phyloP scores from a whole-genome alignment of 2,113 vertebrate genomes.

The Coregonus clupeaformis region DNA sequence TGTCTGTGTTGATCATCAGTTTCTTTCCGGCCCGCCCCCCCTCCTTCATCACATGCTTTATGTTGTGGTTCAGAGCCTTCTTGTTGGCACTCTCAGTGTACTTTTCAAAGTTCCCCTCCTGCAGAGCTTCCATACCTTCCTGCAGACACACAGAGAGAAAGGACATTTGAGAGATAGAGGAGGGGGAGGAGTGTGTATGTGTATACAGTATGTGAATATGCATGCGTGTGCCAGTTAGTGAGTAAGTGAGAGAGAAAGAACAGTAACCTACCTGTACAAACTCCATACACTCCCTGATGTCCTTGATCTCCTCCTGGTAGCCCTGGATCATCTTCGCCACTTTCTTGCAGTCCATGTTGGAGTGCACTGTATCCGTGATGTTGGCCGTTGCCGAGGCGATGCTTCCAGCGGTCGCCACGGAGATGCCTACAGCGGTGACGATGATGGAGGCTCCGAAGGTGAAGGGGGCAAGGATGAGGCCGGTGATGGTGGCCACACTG shows the following conservation, averaged over 20 bases:
- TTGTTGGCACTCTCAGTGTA: slow-evolving; percentile 61
- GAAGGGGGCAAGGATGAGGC: slow-evolving; percentile 74
- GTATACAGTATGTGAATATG: background rate
- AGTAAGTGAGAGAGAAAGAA: background rate
- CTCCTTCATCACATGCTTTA: slow-evolving; percentile 69
- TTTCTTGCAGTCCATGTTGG: slow-evolving; percentile 71
- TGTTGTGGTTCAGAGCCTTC: slow-evolving; percentile 68
- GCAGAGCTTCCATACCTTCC: slow-evolving; percentile 68
- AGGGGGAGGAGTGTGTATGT: background rate
- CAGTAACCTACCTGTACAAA: slow-evolving; percentile 65
- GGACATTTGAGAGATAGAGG: background rate
- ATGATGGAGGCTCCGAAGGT: slow-evolving; percentile 73
- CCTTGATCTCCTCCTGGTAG: slow-evolving; percentile 66
- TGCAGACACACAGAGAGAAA: slow-evolving; percentile 29
- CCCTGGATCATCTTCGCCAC: slow-evolving; percentile 75
- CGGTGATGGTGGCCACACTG: slow-evolving; percentile 72
- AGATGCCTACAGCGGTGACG: slow-evolving; percentile 72
- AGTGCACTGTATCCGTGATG: slow-evolving; percentile 73
- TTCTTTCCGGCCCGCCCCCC: slow-evolving; percentile 64
- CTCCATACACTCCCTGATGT: slow-evolving; percentile 66
- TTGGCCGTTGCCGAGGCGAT: slow-evolving; percentile 74
- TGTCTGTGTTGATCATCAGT: slow-evolving; percentile 65
- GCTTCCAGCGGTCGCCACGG: slow-evolving; percentile 75
- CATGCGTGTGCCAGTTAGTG: background rate
- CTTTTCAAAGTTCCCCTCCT: slow-evolving; percentile 71